Evolutionary conservation across 92 coral and sea anemone genomes (phyloP).

Genomic region (Siderastrea radians): DNA sequence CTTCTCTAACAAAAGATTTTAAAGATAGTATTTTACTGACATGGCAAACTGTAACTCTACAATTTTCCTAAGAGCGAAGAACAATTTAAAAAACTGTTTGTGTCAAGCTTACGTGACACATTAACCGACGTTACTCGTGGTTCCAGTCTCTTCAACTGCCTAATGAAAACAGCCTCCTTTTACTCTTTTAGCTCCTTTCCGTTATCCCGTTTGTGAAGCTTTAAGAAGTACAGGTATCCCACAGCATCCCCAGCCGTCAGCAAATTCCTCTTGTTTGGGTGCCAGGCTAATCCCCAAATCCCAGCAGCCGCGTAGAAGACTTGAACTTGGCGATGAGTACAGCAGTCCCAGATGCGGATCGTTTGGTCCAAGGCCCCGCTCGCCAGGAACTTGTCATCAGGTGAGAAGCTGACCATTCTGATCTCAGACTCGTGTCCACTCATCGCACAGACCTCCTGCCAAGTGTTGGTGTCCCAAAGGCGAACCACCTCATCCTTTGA

Average conservation of each 20-base stretch:
- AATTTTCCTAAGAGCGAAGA: no score
- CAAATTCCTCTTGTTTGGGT: conserved; percentile 47
- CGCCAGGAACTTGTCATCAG: conserved; percentile 64
- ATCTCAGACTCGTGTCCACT: conserved; percentile 73
- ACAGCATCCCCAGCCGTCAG: conserved; percentile 76
- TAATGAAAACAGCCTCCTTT: background rate
- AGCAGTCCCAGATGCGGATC: conserved; percentile 72
- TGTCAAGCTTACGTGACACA: no score
- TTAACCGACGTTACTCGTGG: background rate
- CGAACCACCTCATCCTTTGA: conserved; percentile 68
- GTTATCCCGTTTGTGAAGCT: conserved; percentile 23
- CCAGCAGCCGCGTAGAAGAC: conserved; percentile 76
- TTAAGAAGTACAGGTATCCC: conserved; percentile 69
- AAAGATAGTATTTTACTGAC: no score
- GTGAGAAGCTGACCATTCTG: conserved; percentile 73
- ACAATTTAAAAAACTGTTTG: no score
- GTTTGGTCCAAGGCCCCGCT: conserved; percentile 80
- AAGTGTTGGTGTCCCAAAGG: conserved; percentile 54
- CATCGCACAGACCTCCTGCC: conserved; percentile 39
- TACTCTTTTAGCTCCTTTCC: background rate
- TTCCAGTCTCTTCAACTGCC: background rate
- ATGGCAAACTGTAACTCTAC: no score
- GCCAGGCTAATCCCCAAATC: conserved; percentile 76
- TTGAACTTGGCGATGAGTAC: conserved; percentile 58
- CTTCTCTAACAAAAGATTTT: no score